Base-by-base conservation (phyloP, 2,888 invertebrate species). In the Unio pictorum region DNA sequence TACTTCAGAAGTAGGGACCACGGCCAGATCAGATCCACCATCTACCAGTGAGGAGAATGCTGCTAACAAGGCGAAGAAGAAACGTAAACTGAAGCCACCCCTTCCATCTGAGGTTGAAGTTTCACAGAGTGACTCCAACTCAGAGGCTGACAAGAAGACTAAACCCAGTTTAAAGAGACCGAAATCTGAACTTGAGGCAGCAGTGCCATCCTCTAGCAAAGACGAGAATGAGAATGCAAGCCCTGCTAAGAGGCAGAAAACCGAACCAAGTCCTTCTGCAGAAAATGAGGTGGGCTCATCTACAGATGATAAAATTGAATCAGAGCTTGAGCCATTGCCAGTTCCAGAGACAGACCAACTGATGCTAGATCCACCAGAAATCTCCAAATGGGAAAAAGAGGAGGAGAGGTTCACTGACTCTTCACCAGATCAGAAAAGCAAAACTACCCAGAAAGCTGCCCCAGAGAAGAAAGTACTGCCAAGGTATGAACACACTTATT, bases 311-410 rank as follows among this genome's bases (percentile, higher is more conserved):
- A 55, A 61, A 1, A 61, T 58, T 15, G 55, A 20, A 58, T 30
- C 60, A 54, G 59, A 59, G 59, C 11, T 23, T 59, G 59, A 26
- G 23, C 59, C 23, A 3, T 11, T 26, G 15, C 59, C 11, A 26
- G 23, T 23, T 23, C 23, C 45, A 45, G 45, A 45, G 45, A 45
- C 45, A 0, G 45, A 45, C 72, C 83, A 78, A 65, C 70, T 81
- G 61, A 81, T 84, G 89, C 80, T 84, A 20, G 83, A 84, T 34
- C 82, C 84, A 67, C 95, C 96, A 0, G 95, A 94, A 85, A 91
- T 94, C 66, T 96, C 96, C 1, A 96, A 96, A 90, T 96, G 96
- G 96, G 96, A 96, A 90, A 93, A 95, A 55, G 94, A 94, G 60
- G 94, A 94, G 61, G 78, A 79, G 17, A 68, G 59, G 30, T 75